phyloP scores from a whole-genome alignment of 2,888 invertebrate genomes.

The Lottia gigantea region DNA sequence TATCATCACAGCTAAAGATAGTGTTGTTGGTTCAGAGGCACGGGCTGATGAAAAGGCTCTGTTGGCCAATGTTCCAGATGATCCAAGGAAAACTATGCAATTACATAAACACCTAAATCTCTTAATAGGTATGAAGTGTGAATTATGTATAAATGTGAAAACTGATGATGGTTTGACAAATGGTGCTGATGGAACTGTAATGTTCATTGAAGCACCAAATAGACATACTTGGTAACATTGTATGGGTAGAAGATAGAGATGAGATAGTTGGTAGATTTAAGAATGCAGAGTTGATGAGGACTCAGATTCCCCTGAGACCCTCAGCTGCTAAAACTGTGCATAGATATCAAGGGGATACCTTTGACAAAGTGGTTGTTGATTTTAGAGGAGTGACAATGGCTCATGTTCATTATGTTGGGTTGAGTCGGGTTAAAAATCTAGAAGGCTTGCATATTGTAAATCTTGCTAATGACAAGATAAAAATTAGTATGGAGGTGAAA shows the following conservation, averaged over 20 bases:
- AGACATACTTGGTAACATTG: conserved; percentile 14
- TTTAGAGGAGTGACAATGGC: conserved; percentile 11
- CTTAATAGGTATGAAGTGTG: conserved; percentile 20
- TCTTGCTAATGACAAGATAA: conserved; percentile 16
- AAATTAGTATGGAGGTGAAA: no score
- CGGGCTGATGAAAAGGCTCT: conserved; percentile 18
- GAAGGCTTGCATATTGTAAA: conserved; percentile 22
- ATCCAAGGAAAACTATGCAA: conserved; percentile 19
- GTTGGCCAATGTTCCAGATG: conserved; percentile 13
- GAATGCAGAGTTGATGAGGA: conserved; percentile 15
- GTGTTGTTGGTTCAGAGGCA: no score
- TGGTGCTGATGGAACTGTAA: conserved; percentile 30
- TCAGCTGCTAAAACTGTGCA: conserved; percentile 27
- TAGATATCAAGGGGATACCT: conserved; percentile 28
- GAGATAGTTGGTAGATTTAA: conserved; percentile 18
- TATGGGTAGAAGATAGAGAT: conserved; percentile 22
- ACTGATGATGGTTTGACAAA: no score
- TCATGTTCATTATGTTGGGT: conserved; percentile 31
- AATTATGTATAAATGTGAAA: no score
- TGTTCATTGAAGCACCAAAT: conserved; percentile 16
- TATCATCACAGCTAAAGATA: no score
- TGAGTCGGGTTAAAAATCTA: conserved; percentile 18
- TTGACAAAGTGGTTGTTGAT: conserved; percentile 17
- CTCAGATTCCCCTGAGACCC: conserved; percentile 26
- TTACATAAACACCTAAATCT: conserved; percentile 21